phyloP scores from a whole-genome alignment of 2,888 invertebrate species.

The Hypena proboscidalis region DNA sequence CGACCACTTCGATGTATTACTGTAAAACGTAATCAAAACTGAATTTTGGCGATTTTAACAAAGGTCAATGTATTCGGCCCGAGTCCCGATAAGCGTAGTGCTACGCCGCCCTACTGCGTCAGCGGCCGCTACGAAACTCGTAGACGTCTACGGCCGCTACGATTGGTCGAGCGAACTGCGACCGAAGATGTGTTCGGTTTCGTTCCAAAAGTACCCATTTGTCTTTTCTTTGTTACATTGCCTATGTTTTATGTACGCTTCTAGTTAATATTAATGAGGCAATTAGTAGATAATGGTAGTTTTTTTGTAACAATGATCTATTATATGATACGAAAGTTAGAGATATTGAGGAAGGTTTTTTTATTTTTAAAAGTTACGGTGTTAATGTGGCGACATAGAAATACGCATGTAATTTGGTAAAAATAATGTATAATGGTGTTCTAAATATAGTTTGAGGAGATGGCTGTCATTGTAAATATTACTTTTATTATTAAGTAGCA shows the following conservation, averaged over 20 bases:
- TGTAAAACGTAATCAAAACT: conserved; percentile 34
- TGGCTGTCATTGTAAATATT: conserved; percentile 10
- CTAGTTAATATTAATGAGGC: conserved; percentile 52
- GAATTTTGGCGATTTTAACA: conserved; percentile 60
- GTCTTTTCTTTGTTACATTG: conserved; percentile 56
- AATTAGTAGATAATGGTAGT: conserved; percentile 50
- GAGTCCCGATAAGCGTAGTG: conserved; percentile 62
- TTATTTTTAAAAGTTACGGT: conserved; percentile 14
- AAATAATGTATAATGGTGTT: conserved; percentile 22
- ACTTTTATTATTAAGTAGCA: conserved; percentile 9
- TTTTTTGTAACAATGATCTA: conserved; percentile 36
- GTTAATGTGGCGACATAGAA: not conserved
- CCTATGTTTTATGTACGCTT: conserved; percentile 45
- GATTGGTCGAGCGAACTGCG: conserved; percentile 57
- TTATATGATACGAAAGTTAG: conserved; percentile 17
- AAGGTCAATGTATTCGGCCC: conserved; percentile 64
- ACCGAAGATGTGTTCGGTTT: conserved; percentile 52
- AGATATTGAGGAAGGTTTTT: conserved; percentile 1
- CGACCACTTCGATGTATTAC: conserved; percentile 36
- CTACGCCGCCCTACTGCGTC: conserved; percentile 76
- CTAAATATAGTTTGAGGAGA: conserved; percentile 23
- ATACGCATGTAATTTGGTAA: conserved; percentile 16
- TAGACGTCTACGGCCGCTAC: conserved; percentile 74
- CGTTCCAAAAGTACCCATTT: conserved; percentile 48
- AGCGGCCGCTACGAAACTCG: conserved; percentile 72